phyloP scores from a whole-genome alignment of 2,888 invertebrate genomes.

The Pasiphila rectangulata region DNA sequence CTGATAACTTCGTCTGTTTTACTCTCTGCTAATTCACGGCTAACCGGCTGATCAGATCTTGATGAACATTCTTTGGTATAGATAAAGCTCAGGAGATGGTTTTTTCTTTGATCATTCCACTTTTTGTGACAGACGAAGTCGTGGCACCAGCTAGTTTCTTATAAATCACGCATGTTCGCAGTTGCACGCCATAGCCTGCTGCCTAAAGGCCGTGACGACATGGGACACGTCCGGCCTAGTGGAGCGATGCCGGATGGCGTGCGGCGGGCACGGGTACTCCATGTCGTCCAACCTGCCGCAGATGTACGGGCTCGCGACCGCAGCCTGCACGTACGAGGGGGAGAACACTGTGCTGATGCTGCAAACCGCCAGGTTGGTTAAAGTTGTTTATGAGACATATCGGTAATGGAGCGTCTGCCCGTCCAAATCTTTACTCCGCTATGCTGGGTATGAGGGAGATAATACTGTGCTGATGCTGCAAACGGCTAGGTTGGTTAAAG shows the following conservation, averaged over 20 bases:
- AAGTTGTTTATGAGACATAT: not conserved
- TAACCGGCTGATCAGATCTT: no score
- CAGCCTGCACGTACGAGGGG: conserved; percentile 96
- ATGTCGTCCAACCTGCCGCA: conserved; percentile 91
- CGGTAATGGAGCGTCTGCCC: not conserved
- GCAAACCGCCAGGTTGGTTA: conserved; percentile 88
- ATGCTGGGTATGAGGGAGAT: conserved; percentile 98
- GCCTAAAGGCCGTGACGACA: conserved; percentile 92
- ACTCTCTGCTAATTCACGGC: no score
- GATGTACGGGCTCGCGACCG: conserved; percentile 90
- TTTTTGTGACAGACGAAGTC: no score
- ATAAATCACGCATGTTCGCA: conserved; percentile 46
- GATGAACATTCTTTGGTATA: no score
- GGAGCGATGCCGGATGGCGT: conserved; percentile 91
- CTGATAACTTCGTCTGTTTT: no score
- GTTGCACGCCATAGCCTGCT: conserved; percentile 94
- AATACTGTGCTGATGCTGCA: conserved; percentile 96
- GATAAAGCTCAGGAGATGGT: no score
- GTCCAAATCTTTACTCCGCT: no score
- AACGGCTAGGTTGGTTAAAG: conserved; percentile 83
- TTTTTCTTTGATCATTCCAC: no score
- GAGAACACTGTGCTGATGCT: conserved; percentile 96
- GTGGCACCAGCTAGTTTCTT: no score
- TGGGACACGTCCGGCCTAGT: conserved; percentile 85
- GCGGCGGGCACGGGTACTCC: conserved; percentile 98